Evolutionary conservation across 2,113 vertebrate genomes (phyloP).

Genomic region (Xenopus laevis): DNA sequence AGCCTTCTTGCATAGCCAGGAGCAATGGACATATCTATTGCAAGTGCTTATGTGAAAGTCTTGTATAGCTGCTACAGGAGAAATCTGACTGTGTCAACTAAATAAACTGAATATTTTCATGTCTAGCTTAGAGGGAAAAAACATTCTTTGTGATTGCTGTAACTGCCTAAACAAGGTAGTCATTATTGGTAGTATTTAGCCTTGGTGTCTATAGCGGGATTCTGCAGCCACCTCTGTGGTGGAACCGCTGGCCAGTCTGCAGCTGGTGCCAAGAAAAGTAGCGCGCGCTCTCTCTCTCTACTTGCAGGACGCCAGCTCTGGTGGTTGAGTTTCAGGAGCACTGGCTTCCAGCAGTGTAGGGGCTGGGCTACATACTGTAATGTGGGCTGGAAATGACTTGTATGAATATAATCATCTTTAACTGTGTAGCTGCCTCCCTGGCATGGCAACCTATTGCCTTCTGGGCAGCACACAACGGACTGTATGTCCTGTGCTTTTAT

Average conservation of each 20-base stretch:
- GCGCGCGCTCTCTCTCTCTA: background rate
- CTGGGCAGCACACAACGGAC: too few relatives aligned
- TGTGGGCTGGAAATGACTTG: background rate
- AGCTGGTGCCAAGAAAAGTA: constrained; percentile 12
- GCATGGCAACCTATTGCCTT: background rate
- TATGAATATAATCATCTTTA: background rate
- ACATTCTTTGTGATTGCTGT: background rate
- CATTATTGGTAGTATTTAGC: constrained; percentile 15
- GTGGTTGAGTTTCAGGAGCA: background rate
- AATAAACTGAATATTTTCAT: background rate
- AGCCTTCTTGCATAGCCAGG: too few relatives aligned
- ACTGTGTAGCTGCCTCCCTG: background rate
- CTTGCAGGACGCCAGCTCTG: background rate
- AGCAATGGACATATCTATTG: too few relatives aligned
- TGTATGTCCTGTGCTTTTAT: too few relatives aligned
- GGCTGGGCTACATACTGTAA: background rate
- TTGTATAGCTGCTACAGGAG: background rate
- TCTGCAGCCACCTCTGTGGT: constrained; percentile 10
- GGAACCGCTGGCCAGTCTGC: constrained; percentile 6
- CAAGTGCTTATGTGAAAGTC: too few relatives aligned
- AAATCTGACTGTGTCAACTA: background rate
- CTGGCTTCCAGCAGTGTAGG: background rate
- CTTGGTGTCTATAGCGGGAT: constrained; percentile 14
- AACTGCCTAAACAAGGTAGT: background rate
- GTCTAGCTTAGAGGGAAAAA: background rate